A percentile compares a stretch with the other conserved stretches of the same genome.
These are phyloP conservation scores for Gymnopithys bicolor DNA, from an alignment of 2,797 vertebrate species.

Conservation along the genomic window DNA sequence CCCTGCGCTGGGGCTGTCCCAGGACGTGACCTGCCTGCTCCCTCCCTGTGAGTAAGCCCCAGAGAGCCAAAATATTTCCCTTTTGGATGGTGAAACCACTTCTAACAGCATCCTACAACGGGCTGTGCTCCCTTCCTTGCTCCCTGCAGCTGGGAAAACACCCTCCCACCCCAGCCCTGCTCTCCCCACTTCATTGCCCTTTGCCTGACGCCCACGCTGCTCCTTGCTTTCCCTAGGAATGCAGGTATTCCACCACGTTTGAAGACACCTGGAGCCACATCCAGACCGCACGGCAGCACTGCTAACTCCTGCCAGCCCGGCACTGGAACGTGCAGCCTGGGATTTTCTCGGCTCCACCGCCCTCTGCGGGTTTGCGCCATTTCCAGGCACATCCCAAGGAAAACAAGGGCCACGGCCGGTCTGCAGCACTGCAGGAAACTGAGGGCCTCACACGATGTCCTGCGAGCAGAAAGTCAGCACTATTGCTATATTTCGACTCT, in stretches of 20 bases:
- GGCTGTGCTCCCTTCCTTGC: neutral
- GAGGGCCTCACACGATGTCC: fast-evolving
- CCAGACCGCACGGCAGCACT: neutral
- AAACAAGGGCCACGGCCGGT: fast-evolving
- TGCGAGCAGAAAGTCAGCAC: neutral
- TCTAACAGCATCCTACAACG: neutral
- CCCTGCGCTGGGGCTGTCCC: neutral
- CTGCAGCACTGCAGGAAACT: neutral
- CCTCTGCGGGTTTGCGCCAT: slow-evolving; percentile 43
- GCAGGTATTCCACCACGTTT: neutral
- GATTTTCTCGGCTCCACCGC: slow-evolving; percentile 51
- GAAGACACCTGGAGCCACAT: neutral
- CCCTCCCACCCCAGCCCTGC: neutral
- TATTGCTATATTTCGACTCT: fast-evolving
- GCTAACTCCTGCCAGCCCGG: neutral
- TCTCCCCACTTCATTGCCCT: neutral
- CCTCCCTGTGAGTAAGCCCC: neutral
- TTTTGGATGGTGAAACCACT: neutral
- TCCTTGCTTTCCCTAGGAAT: neutral
- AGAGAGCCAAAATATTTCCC: neutral
- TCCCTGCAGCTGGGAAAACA: neutral
- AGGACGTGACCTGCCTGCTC: too few relatives aligned
- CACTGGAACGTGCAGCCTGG: neutral
- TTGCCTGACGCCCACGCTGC: neutral
- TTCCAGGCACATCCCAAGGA: neutral